A percentile compares a stretch with the other conserved stretches of the same genome.
Conservation (phyloP, 2,113 vertebrate species). For the Leucoraja erinaceus region DNA sequence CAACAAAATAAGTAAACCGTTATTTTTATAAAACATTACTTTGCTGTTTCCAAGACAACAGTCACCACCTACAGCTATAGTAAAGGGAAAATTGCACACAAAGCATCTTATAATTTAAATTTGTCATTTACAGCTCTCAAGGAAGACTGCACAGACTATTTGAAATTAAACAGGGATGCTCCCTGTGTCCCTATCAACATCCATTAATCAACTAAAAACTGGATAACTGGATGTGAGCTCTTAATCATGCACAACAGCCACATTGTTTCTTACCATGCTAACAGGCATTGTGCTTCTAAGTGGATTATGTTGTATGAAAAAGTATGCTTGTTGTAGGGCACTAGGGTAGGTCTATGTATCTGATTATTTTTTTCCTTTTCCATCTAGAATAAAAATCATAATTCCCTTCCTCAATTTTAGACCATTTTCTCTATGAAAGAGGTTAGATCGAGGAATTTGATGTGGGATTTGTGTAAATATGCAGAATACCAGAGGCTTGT, state of each 20-base stretch:
- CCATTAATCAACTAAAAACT: background rate
- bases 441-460: background rate
- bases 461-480: background rate
- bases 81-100: background rate
- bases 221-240: background rate
- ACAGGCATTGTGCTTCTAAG: background rate
- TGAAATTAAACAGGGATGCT: background rate
- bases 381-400: background rate
- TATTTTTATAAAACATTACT: background rate
- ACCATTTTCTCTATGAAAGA: background rate
- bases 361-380: background rate
- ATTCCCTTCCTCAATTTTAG: background rate
- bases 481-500: background rate
- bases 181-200: background rate
- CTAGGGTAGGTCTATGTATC: background rate
- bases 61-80: background rate
- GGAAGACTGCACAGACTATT: background rate
- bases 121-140: background rate
- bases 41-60: background rate
- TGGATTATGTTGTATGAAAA: background rate
- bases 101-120: background rate
- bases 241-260: background rate
- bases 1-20: background rate
- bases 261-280: background rate
- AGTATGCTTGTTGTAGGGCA: background rate